phyloP scores from a whole-genome alignment of 2,797 vertebrate species.

The Pangasius sanitwongsei region DNA sequence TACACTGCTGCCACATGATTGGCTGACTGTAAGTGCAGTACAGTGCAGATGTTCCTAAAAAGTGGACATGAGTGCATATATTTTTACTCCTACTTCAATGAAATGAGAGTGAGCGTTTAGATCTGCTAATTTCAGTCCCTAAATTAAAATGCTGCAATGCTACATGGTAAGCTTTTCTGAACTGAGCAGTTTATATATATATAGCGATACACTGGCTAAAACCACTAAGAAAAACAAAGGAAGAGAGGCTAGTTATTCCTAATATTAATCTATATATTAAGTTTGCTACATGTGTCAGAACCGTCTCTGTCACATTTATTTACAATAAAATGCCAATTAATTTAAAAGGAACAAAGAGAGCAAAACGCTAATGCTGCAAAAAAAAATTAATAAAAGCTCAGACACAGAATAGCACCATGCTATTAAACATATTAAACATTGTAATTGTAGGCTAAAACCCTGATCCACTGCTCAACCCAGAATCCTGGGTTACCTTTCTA shows the following conservation, averaged over 20 bases:
- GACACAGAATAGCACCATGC: not conserved
- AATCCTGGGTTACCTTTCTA: not conserved
- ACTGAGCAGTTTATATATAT: not conserved
- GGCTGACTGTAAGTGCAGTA: not conserved
- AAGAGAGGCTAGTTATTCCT: not conserved
- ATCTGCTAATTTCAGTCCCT: not conserved
- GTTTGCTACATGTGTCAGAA: not conserved
- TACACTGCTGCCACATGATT: not conserved
- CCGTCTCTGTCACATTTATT: not conserved
- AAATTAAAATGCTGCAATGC: no score
- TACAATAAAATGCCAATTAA: not conserved
- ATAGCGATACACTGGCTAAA: no score
- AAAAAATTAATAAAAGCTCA: not conserved
- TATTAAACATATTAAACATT: not conserved
- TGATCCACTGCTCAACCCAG: no score
- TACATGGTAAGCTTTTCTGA: not conserved
- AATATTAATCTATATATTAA: not conserved
- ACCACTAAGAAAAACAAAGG: not conserved
- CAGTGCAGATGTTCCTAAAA: slow-evolving; percentile 1
- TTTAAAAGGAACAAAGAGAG: not conserved
- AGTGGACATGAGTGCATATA: not conserved
- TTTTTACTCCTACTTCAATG: not conserved
- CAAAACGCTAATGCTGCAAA: not conserved
- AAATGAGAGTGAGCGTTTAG: not conserved
- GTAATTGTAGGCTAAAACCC: not conserved